Base-by-base conservation (phyloP, 2,797 vertebrate species). In the Pelobates cultripes region DNA sequence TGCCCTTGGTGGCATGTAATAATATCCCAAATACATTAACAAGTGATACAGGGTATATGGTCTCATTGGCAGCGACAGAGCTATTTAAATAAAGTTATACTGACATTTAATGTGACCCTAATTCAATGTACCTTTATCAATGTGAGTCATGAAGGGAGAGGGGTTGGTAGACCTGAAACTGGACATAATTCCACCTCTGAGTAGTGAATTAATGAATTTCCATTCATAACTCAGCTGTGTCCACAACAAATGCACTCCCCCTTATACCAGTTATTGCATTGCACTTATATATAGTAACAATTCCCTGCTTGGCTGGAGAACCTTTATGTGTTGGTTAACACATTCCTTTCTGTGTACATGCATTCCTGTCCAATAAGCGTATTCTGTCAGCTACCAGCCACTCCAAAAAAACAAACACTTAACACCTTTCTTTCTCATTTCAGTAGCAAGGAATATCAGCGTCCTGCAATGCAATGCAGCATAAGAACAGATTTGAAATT, bases 241-340 rank as follows among this genome's bases (percentile, higher is more conserved):
- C 61, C 61, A 40, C 61, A 64, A 17, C 43, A 75, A 70, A 75
- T 15, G 61, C 51, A 13, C 66, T 67, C n/a, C 61, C 61, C 61
- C 14, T 17, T 64, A 40, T 64, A 63, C 43, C 42, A 73, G 14
- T 51, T 45, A 45, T 57, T 45, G 51, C 44, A 80, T 61, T 81
- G 64, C 79, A 81, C 73, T 63, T 14, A 4, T 73, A 55, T 67
- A 43, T 60, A 3, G 43, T 47, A 75, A 51, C 2, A 57, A 81
- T 70, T 75, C 66, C 73, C 66, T 80, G 57, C 57, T 61, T 0
- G 57, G 3, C 15, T 15, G 57, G 57, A 15, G 57, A 15, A 61
- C 12, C 12, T 51, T 51, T 51, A 51, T 51, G 47, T 10, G 55
- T 51, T 2, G 5, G 10, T 51, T 51, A 51, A 51, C 47, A 51